Base-by-base conservation (phyloP, 1,140 invertebrate species). In the Panulirus ornatus region DNA sequence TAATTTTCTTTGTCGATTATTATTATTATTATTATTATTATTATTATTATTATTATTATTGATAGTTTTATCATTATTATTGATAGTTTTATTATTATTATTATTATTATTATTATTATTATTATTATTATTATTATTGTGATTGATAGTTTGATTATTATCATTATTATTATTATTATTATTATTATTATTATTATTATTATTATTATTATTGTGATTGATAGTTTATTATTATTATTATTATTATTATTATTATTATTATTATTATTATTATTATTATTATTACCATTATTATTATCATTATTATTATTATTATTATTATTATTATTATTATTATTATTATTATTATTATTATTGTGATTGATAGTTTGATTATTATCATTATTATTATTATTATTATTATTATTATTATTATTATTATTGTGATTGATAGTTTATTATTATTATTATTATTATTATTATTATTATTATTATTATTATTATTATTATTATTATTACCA, bases 381-480 rank as follows among this genome's bases (percentile, higher is more conserved):
- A 30, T 40, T 79, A 79, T 22, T 79, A 79, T 40, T 79, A 79
- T 42, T 79, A 79, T 22, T 79, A 79, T 22, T 38, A 79, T 22
- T 79, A 44, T 22, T 79, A 79, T 22, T 42, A 79, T 42, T 44
- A 79, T 22, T 79, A 79, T 22, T 79, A 79, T 22, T 40, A 79
- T 42, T 71, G 30, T 71, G 8, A 44, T 22, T 79, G 38, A 27
- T 79, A 79, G 42, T 79, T 79, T 40, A n/a, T n/a, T n/a, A n/a
- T n/a, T n/a, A n/a, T n/a, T n/a, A n/a, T n/a, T n/a, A n/a, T n/a
- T n/a, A n/a, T 79, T 79, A 79, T 79, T 79, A 79, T 11, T 79
- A 79, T 79, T 79, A 79, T 79, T 79, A 79, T 79, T 79, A 79
- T 79, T 79, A 79, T 79, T 79, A 79, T 79, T 79, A 42, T 79